A percentile compares a stretch with the other conserved stretches of the same genome.
Conservation (phyloP, 2,888 invertebrate genomes). For the Drosophila barbarae region DNA sequence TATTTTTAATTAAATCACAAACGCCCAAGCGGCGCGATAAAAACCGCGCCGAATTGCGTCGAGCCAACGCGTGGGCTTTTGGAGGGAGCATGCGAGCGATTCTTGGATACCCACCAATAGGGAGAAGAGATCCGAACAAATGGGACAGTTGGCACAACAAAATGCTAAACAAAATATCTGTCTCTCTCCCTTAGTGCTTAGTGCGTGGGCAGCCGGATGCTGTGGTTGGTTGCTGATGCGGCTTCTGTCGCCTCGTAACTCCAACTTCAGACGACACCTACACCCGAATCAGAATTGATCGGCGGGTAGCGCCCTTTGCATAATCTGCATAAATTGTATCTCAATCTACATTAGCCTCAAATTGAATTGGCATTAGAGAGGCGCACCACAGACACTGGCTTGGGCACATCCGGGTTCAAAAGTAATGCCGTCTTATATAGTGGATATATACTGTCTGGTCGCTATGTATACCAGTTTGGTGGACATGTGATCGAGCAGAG, state of each 20-base stretch:
- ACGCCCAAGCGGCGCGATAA: constrained; percentile 53
- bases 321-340: constrained; percentile 45
- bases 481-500: constrained; percentile 41
- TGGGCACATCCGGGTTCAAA: constrained; percentile 41
- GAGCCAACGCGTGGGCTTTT: constrained; percentile 46
- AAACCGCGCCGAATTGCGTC: constrained; percentile 39
- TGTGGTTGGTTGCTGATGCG: constrained; percentile 18
- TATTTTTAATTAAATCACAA: constrained; percentile 60
- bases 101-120: constrained; percentile 13
- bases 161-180: constrained; percentile 33
- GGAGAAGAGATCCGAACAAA: constrained; percentile 15
- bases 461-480: constrained; percentile 43
- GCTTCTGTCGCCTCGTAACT: constrained; percentile 17
- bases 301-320: constrained; percentile 30
- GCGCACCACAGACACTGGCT: constrained; percentile 12
- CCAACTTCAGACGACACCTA: constrained; percentile 18
- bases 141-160: constrained; percentile 38
- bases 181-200: background rate
- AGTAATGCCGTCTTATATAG: constrained; percentile 21
- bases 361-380: constrained; percentile 34
- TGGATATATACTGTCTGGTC: background rate
- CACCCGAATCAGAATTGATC: constrained; percentile 26
- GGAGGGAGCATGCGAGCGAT: constrained; percentile 13
- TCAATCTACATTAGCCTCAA: constrained; percentile 36
- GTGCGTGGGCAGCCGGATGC: constrained; percentile 41